Evolutionary conservation across 2,797 vertebrate species (phyloP).

Genomic region (Lithobates sylvaticus): DNA sequence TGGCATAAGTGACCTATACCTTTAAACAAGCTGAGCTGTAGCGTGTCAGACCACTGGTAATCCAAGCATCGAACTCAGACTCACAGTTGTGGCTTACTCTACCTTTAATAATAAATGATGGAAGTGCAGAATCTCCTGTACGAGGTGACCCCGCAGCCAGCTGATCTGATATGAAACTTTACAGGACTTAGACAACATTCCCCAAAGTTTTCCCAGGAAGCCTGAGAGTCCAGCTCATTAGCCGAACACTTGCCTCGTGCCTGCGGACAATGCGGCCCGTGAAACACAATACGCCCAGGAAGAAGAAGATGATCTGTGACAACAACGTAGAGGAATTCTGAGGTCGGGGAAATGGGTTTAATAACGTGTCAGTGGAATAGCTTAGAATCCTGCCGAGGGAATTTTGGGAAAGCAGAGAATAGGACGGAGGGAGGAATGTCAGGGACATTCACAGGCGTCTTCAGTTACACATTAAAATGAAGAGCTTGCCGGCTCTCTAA

Average conservation of each 20-base stretch:
- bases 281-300: slow-evolving; percentile 14
- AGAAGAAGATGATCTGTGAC: background rate
- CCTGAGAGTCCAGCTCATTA: slow-evolving; percentile 14
- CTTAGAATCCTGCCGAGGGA: slow-evolving; percentile 23
- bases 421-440: background rate
- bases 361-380: slow-evolving; percentile 20
- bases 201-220: too few species aligned
- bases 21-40: too few species aligned
- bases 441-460: slow-evolving; percentile 10
- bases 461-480: slow-evolving; percentile 39
- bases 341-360: background rate
- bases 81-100: background rate
- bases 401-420: slow-evolving; percentile 3
- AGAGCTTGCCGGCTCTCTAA: background rate
- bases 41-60: too few species aligned
- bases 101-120: background rate
- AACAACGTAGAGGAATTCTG: background rate
- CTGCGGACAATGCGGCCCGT: background rate
- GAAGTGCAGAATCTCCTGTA: background rate
- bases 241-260: background rate
- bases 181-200: background rate
- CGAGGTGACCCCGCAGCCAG: background rate
- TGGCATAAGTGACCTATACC: too few species aligned
- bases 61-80: too few species aligned
- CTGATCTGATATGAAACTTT: background rate